Percentiles rank a stretch among this genome's conserved stretches.
Evolutionary conservation across 2,113 vertebrate species (phyloP).

Genomic region (Oncorhynchus mykiss): DNA sequence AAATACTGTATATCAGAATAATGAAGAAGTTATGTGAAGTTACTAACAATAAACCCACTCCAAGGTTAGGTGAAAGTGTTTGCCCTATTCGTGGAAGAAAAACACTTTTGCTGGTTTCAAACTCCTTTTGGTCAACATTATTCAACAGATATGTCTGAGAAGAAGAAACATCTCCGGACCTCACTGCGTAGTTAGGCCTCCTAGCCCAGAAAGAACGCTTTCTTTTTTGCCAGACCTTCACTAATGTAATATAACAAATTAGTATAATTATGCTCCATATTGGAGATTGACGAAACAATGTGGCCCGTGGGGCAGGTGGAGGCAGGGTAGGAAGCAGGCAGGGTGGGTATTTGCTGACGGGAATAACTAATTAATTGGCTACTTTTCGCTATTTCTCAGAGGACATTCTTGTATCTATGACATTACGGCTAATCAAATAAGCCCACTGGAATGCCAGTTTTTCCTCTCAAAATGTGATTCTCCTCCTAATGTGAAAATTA

Average conservation of each 20-base stretch:
- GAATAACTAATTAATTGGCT: conserved; percentile 70
- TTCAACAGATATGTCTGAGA: conserved; percentile 5
- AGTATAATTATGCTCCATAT: conserved; percentile 75
- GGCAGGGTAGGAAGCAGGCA: conserved; percentile 28
- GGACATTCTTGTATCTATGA: conserved; percentile 79
- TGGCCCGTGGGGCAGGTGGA: conserved; percentile 58
- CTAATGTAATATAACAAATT: conserved; percentile 77
- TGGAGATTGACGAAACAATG: conserved; percentile 69
- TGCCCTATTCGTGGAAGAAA: background rate
- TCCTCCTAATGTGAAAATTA: conserved; percentile 65
- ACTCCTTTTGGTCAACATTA: background rate
- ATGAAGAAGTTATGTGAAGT: background rate
- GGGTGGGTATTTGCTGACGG: conserved; percentile 73
- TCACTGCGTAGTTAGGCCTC: conserved; percentile 44
- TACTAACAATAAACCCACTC: background rate
- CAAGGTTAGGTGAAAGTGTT: background rate
- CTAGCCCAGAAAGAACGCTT: conserved; percentile 65
- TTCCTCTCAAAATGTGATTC: conserved; percentile 71
- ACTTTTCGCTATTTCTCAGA: conserved; percentile 71
- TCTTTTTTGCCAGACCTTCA: conserved; percentile 61
- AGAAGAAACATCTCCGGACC: conserved; percentile 38
- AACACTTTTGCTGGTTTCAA: background rate
- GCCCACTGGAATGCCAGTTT: conserved; percentile 66
- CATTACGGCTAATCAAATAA: conserved; percentile 77
- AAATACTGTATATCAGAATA: background rate